Evolutionary conservation across 2,113 vertebrate species (phyloP).

Genomic region (Pseudolaguvia tuberculata): DNA sequence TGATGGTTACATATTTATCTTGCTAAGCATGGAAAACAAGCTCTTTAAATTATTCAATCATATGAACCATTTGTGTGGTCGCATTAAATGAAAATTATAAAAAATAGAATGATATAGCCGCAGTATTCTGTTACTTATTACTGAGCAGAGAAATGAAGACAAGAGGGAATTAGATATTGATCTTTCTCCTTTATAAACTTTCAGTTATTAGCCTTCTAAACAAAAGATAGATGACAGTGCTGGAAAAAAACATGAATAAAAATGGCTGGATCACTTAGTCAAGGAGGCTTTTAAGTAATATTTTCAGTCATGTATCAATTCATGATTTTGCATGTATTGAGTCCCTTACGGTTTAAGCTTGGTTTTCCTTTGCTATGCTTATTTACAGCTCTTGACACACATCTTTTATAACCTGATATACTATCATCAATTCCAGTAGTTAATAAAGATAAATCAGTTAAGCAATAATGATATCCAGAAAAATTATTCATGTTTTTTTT

Average conservation of each 20-base stretch:
- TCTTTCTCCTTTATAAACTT: conserved; percentile 18
- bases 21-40: conserved; percentile 1
- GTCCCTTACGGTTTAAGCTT: too few species aligned
- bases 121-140: conserved; percentile 8
- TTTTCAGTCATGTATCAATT: background rate
- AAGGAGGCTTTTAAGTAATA: background rate
- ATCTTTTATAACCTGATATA: background rate
- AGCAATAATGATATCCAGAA: too few species aligned
- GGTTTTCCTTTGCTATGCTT: background rate
- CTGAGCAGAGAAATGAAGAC: conserved; percentile 15
- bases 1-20: conserved; percentile 3
- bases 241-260: conserved; percentile 11
- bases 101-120: background rate
- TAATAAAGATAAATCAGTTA: background rate
- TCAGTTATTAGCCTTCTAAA: conserved; percentile 8
- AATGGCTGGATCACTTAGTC: background rate
- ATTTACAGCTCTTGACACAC: background rate
- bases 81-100: conserved; percentile 11
- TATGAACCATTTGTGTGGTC: background rate
- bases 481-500: too few species aligned
- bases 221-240: conserved; percentile 19
- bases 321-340: too few species aligned
- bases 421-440: background rate
- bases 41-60: conserved; percentile 7
- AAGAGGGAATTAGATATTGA: conserved; percentile 40